Conservation (phyloP, 2,888 invertebrate genomes). For the Abscondita cerata region DNA sequence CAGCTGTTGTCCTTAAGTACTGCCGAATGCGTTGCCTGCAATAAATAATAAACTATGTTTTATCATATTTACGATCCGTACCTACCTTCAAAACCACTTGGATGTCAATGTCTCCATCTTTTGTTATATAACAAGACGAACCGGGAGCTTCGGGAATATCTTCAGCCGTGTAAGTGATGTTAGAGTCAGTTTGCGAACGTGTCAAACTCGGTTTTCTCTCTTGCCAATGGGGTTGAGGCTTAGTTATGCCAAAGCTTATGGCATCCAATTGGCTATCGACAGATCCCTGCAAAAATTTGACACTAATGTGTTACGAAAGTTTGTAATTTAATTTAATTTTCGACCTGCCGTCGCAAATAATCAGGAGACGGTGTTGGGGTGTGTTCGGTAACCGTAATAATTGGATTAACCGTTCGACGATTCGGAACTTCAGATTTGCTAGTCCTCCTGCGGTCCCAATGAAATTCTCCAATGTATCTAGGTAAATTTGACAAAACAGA, state of each 20-base stretch:
- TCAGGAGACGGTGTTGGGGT: conserved; percentile 92
- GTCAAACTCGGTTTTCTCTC: conserved; percentile 77
- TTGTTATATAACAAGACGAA: conserved; percentile 89
- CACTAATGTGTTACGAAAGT: neutral
- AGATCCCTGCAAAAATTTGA: conserved; percentile 68
- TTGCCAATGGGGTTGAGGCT: conserved; percentile 64
- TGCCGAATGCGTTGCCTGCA: conserved; percentile 84
- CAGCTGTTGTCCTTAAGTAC: conserved; percentile 83
- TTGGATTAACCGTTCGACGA: conserved; percentile 85
- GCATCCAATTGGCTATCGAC: conserved; percentile 85
- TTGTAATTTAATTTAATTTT: no score
- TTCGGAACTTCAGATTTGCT: conserved; percentile 61
- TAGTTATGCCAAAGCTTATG: conserved; percentile 66
- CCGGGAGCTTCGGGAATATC: conserved; percentile 90
- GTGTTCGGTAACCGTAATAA: conserved; percentile 96
- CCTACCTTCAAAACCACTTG: conserved; percentile 83
- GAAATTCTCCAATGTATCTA: conserved; percentile 77
- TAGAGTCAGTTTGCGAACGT: conserved; percentile 90
- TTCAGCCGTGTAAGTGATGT: conserved; percentile 86
- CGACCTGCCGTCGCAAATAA: conserved; percentile 78
- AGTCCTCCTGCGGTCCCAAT: conserved; percentile 68
- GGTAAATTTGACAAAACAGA: conserved; percentile 9
- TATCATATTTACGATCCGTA: neutral
- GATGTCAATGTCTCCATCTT: conserved; percentile 93
- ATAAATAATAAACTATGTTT: neutral